phyloP scores from a whole-genome alignment of 2,888 invertebrate genomes.

The Leucozona laternaria region DNA sequence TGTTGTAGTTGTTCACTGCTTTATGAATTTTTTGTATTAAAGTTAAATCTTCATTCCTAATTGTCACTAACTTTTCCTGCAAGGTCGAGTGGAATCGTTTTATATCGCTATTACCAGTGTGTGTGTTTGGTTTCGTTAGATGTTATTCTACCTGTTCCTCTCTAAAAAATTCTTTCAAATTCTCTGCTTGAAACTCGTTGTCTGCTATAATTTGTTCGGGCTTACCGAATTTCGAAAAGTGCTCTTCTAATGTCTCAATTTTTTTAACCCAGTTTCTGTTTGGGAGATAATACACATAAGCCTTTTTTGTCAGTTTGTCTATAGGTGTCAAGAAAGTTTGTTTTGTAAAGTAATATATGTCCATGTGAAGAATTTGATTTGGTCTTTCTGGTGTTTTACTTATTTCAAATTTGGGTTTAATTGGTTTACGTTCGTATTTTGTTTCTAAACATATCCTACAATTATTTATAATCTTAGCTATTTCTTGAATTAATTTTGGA shows the following conservation, averaged over 20 bases:
- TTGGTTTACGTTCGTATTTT: slow-evolving; percentile 38
- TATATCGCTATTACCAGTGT: slow-evolving; percentile 26
- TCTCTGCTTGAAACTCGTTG: slow-evolving; percentile 31
- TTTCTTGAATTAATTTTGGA: slow-evolving; percentile 22
- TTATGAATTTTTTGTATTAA: slow-evolving; percentile 23
- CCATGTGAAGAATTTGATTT: slow-evolving; percentile 31
- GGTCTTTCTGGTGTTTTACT: slow-evolving; percentile 25
- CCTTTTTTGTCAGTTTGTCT: slow-evolving; percentile 32
- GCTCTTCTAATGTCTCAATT: slow-evolving; percentile 21
- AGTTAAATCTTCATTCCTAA: slow-evolving; percentile 10
- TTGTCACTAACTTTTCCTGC: background rate
- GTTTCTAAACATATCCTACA: slow-evolving; percentile 12
- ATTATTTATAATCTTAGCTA: slow-evolving; percentile 23
- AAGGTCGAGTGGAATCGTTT: slow-evolving; percentile 4
- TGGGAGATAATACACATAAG: slow-evolving; percentile 14
- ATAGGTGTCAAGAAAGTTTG: slow-evolving; percentile 11
- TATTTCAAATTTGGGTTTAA: slow-evolving; percentile 28
- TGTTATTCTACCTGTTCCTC: slow-evolving; percentile 10
- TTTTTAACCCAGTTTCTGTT: slow-evolving; percentile 16
- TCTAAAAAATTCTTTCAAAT: slow-evolving; percentile 20
- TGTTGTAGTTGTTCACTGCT: background rate
- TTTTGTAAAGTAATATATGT: slow-evolving; percentile 29
- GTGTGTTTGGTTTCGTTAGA: slow-evolving; percentile 30
- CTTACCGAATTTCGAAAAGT: too few relatives aligned
- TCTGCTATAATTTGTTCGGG: slow-evolving; percentile 9